Conservation (phyloP, 2,888 invertebrate species). For the Caprella mutica region DNA sequence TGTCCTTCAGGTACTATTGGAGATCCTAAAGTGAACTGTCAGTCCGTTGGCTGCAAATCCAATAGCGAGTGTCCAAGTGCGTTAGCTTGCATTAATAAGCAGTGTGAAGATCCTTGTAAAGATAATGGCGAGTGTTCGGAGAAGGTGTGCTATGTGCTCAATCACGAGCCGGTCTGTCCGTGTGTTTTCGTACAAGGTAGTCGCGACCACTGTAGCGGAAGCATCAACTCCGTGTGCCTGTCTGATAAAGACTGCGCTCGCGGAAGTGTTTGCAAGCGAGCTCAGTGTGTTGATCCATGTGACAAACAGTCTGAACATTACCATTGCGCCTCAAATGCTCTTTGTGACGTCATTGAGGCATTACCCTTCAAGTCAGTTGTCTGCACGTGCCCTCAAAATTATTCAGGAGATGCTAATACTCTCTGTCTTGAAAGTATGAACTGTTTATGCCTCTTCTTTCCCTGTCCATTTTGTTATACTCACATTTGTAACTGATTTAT, state of each 20-base stretch:
- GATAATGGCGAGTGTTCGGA: constrained; percentile 51
- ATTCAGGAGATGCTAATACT: constrained; percentile 66
- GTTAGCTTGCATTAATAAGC: constrained; percentile 54
- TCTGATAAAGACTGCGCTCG: constrained; percentile 22
- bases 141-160: constrained; percentile 56
- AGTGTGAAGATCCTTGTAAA: constrained; percentile 60
- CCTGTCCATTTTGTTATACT: neutral
- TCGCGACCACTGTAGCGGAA: constrained; percentile 35
- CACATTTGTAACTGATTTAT: constrained; percentile 5
- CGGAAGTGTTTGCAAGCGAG: constrained; percentile 67
- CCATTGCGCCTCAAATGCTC: constrained; percentile 44
- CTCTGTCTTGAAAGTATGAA: constrained; percentile 31
- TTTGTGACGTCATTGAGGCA: constrained; percentile 73
- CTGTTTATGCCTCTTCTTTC: neutral
- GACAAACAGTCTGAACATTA: constrained; percentile 11
- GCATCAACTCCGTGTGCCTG: constrained; percentile 11
- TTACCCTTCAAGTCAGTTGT: constrained; percentile 76
- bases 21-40: constrained; percentile 37
- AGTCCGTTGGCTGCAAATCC: constrained; percentile 40
- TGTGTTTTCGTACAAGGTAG: constrained; percentile 41
- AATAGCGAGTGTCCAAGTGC: constrained; percentile 61
- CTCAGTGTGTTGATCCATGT: constrained; percentile 69
- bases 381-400: constrained; percentile 63
- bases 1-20: constrained; percentile 68
- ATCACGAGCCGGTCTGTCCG: constrained; percentile 38